These are phyloP conservation scores for Erythrocercus mccallii DNA, from an alignment of 2,113 vertebrate species.

Conservation along the genomic window DNA sequence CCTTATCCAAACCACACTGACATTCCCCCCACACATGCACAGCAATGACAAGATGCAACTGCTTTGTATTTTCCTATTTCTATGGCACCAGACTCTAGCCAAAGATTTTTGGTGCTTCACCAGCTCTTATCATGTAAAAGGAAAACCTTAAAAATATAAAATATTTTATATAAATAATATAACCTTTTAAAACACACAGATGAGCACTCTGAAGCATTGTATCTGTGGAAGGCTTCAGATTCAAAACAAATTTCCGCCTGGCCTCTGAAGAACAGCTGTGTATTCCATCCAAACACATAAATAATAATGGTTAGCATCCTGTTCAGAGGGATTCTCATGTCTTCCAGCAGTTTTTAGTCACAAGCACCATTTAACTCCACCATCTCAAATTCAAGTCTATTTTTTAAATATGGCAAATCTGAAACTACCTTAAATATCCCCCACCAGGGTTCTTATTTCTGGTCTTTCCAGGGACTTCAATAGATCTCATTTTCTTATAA, in stretches of 20 bases:
- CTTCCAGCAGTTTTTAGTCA: not conserved
- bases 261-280: not conserved
- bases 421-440: not conserved
- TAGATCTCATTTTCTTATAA: not conserved
- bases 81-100: not conserved
- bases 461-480: not conserved
- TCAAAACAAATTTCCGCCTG: not conserved
- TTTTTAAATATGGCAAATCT: not conserved
- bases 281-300: not conserved
- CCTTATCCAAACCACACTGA: slow-evolving; percentile 8
- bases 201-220: not conserved
- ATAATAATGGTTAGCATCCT: not conserved
- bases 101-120: not conserved
- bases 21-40: not conserved
- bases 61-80: not conserved
- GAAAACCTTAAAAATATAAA: not conserved
- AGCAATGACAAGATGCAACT: not conserved
- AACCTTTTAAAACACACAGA: not conserved
- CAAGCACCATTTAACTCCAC: not conserved
- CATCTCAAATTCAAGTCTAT: not conserved
- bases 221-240: not conserved
- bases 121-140: not conserved
- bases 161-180: not conserved
- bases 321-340: not conserved
- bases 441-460: not conserved